Base-by-base conservation (phyloP, 2,888 invertebrate genomes). In the Stomorhina lunata region DNA sequence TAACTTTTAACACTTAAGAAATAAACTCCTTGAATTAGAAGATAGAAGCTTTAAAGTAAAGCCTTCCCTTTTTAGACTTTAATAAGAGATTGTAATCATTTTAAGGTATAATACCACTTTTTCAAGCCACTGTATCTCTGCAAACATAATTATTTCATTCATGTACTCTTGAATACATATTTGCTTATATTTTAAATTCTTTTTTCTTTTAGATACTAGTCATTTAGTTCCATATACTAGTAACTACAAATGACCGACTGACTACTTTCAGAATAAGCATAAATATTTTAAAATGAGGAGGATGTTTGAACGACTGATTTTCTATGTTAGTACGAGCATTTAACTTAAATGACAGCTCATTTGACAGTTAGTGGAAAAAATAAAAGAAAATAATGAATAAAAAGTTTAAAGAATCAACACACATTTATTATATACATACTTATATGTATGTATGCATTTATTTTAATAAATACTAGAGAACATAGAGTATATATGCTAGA, bases 311-410 rank as follows among this genome's bases (percentile, higher is more conserved):
- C 32, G 10, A 45, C 12, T 20, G 17, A 25, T 22, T 48, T 2
- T 61, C 29, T 57, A 10, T 45, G 34, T n/a, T 22, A 25, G 45
- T 71, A 43, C 20, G 9, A 5, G n/a, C 3, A 45, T 25, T 71
- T 43, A 12, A 69, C 65, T 82, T 82, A 63, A 82, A 82, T 82
- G 82, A 79, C 82, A 82, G 78, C 79, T 79, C 82, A 71, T 79
- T 82, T 82, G 78, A 82, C 78, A 79, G 82, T 73, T 78, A 32
- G 37, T 12, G n/a, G n/a, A n/a, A 45, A 76, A 76, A 81, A 50
- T 37, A 57, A 72, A 72, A 65, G 2, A 27, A 50, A n/a, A n/a
- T n/a, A n/a, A n/a, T n/a, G n/a, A n/a, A n/a, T n/a, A n/a, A n/a
- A n/a, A 45, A 10, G 15, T 32, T 40, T n/a, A 50, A 50, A 37